Conservation (phyloP, 2,113 vertebrate genomes). For the Trogon melanurus region DNA sequence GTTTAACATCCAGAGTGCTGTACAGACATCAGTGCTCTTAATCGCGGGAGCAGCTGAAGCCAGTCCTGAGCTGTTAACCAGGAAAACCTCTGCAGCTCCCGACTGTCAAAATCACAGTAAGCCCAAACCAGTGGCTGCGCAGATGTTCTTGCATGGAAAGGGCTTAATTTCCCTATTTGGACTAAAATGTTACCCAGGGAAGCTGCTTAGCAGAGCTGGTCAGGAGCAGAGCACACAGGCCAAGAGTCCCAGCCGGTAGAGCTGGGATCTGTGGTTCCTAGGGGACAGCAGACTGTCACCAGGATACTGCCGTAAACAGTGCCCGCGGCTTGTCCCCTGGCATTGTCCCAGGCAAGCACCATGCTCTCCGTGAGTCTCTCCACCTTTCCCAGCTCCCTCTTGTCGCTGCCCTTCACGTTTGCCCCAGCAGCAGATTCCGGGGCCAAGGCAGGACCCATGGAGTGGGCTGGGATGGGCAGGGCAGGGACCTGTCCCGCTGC, state of each 20-base stretch:
- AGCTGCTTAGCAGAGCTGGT: neutral
- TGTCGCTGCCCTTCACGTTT: neutral
- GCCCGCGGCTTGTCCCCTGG: neutral
- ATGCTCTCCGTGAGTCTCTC: neutral
- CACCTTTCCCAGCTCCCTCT: neutral
- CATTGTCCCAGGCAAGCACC: neutral
- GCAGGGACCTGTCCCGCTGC: neutral
- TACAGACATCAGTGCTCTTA: neutral
- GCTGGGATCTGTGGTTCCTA: neutral
- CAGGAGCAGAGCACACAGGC: neutral
- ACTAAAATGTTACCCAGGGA: neutral
- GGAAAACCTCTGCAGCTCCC: neutral
- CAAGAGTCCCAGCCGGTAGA: neutral
- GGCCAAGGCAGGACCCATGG: neutral
- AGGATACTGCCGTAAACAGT: neutral
- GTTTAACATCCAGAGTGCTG: neutral
- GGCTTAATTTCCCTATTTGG: neutral
- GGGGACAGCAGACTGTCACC: neutral
- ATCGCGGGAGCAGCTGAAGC: neutral
- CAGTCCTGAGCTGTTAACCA: neutral
- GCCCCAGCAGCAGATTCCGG: neutral
- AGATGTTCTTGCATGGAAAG: neutral
- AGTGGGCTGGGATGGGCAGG: neutral
- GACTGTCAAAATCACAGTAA: accelerated
- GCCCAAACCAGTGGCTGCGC: neutral